These are phyloP conservation scores for Psittacula cyanocephala DNA, from an alignment of 2,113 vertebrate genomes.

Conservation along the genomic window DNA sequence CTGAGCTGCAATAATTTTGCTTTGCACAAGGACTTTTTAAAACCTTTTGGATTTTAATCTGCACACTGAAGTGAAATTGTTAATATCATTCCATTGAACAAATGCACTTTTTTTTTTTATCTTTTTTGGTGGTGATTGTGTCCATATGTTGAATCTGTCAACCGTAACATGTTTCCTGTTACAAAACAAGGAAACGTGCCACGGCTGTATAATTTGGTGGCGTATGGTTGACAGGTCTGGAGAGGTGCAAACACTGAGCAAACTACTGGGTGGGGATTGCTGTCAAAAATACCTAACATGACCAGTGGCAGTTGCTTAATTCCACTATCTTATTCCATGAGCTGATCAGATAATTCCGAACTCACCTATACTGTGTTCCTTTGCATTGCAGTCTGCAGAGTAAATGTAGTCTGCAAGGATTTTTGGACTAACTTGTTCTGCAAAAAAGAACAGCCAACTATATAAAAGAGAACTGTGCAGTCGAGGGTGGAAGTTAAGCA, in stretches of 20 bases:
- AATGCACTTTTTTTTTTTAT: background rate
- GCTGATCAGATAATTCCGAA: background rate
- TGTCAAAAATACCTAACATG: background rate
- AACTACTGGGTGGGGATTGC: background rate
- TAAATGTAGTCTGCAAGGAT: background rate
- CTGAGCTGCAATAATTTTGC: background rate
- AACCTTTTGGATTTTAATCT: background rate
- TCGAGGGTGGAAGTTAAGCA: background rate
- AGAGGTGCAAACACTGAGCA: background rate
- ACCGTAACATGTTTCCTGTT: accelerated
- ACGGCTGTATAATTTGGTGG: background rate
- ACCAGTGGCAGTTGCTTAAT: background rate
- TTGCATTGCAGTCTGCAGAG: background rate
- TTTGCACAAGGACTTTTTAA: background rate
- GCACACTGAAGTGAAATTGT: background rate
- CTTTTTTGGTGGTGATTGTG: background rate
- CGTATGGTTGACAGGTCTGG: background rate
- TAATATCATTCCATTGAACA: background rate
- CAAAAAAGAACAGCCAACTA: background rate
- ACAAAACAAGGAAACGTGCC: background rate
- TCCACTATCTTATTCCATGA: background rate
- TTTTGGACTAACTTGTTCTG: background rate
- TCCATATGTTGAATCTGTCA: background rate
- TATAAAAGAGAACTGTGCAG: background rate
- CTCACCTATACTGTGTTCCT: background rate